phyloP scores from a whole-genome alignment of 2,113 vertebrate species.

The Melanerpes aurifrons region DNA sequence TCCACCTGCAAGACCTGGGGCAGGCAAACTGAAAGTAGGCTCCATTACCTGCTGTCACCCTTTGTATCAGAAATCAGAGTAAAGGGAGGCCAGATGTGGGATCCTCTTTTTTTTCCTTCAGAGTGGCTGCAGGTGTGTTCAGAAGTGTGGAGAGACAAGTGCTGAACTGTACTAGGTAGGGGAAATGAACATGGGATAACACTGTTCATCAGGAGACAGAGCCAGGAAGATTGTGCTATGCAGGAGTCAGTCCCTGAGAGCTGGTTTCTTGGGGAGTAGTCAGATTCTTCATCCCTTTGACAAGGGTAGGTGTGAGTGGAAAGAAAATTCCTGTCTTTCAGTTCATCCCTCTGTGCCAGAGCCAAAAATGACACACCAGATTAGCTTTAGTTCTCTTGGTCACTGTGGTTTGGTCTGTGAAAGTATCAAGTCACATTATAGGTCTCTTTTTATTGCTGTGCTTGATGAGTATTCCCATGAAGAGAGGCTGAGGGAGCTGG shows the following conservation, averaged over 20 bases:
- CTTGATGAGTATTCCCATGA: background rate
- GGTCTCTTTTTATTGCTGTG: background rate
- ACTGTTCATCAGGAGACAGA: background rate
- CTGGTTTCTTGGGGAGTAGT: background rate
- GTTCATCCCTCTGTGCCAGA: background rate
- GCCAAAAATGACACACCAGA: background rate
- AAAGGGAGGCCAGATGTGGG: background rate
- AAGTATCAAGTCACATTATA: background rate
- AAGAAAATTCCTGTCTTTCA: background rate
- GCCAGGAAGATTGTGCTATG: background rate
- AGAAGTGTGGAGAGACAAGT: background rate
- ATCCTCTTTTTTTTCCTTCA: background rate
- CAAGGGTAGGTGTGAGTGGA: background rate
- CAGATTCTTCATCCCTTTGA: background rate
- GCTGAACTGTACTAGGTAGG: background rate
- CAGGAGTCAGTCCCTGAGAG: rapidly evolving
- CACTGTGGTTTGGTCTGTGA: background rate
- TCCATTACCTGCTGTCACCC: background rate
- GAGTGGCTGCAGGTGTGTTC: background rate
- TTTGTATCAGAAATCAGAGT: background rate
- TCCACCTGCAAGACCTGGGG: background rate
- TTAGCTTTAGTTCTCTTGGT: background rate
- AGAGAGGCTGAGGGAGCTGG: too few species aligned
- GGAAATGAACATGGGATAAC: too few species aligned
- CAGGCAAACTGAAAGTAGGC: background rate